A percentile compares a stretch with the other conserved stretches of the same genome.
phyloP scores from a whole-genome alignment of 2,888 invertebrate genomes.

The Archaeoteleia sp. region DNA sequence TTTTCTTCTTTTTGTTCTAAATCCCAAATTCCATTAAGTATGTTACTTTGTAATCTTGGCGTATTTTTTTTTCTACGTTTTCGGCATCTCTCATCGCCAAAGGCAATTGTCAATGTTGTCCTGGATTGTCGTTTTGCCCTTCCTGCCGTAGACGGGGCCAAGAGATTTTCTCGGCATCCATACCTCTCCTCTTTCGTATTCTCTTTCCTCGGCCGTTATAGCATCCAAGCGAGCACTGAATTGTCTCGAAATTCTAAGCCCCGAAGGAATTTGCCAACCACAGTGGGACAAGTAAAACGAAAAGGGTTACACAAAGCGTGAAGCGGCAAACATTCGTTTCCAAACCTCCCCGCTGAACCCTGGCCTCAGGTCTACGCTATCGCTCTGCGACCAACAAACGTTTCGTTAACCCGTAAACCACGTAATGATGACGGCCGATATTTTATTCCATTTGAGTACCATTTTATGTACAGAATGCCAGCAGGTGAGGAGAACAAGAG shows the following conservation, averaged over 20 bases:
- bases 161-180: slow-evolving; percentile 9
- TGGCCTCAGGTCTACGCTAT: too few species aligned
- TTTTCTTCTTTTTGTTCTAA: slow-evolving; percentile 17
- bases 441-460: slow-evolving; percentile 35
- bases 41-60: slow-evolving; percentile 17
- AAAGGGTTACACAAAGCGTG: slow-evolving; percentile 26
- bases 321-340: slow-evolving; percentile 16
- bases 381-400: slow-evolving; percentile 10
- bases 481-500: slow-evolving; percentile 28
- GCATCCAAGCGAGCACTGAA: slow-evolving; percentile 13
- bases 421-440: slow-evolving; percentile 35
- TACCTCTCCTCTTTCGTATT: slow-evolving; percentile 8
- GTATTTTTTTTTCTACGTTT: slow-evolving; percentile 13
- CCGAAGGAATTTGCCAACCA: slow-evolving; percentile 40
- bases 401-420: slow-evolving; percentile 30
- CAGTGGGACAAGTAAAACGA: slow-evolving; percentile 39
- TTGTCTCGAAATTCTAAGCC: slow-evolving; percentile 49
- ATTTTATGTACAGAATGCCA: slow-evolving; percentile 34
- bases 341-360: too few species aligned
- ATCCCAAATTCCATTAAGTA: slow-evolving; percentile 43
- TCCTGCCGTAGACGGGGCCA: slow-evolving; percentile 2
- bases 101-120: slow-evolving; percentile 40
- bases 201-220: not conserved
- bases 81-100: slow-evolving; percentile 31
- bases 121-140: slow-evolving; percentile 12